phyloP scores from a whole-genome alignment of 2,797 vertebrate species.

The Pseudochirops corinnae region DNA sequence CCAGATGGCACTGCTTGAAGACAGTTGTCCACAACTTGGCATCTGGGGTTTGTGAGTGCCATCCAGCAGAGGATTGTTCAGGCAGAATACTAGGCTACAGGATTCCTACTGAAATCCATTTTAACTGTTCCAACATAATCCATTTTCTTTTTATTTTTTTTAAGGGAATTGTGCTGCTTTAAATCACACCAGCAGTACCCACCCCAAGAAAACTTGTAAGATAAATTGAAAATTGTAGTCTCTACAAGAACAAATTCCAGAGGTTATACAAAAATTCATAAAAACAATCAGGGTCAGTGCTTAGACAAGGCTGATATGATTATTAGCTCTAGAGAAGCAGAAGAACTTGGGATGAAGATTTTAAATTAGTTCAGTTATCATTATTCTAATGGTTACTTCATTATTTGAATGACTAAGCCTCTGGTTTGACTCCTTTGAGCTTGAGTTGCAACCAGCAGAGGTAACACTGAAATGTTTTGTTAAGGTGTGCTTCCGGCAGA shows the following conservation, averaged over 20 bases:
- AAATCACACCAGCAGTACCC: constrained; percentile 57
- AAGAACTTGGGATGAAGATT: not conserved
- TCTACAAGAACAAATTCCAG: constrained; percentile 15
- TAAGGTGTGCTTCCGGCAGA: constrained; percentile 10
- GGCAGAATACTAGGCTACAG: constrained; percentile 41
- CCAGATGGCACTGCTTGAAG: constrained; percentile 77
- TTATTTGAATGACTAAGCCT: not conserved
- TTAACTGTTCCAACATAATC: constrained; percentile 26
- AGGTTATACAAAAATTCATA: not conserved
- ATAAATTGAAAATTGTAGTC: not conserved
- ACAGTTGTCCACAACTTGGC: constrained; percentile 68
- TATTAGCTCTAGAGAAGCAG: not conserved
- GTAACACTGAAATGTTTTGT: constrained; percentile 5
- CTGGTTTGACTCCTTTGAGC: constrained; percentile 23
- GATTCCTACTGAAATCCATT: constrained; percentile 67
- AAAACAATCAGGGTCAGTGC: not conserved
- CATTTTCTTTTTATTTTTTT: constrained; percentile 42
- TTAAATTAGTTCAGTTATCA: not conserved
- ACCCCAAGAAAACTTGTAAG: constrained; percentile 28
- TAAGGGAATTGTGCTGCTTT: constrained; percentile 25
- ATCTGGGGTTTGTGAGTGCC: constrained; percentile 57
- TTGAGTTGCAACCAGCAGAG: constrained; percentile 24
- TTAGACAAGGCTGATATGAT: not conserved
- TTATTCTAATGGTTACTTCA: not conserved
- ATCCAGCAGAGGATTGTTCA: constrained; percentile 69